Evolutionary conservation across 2,113 vertebrate species (phyloP), one percentile per base, ranked within the genome.

Genomic region (Podarcis muralis): DNA sequence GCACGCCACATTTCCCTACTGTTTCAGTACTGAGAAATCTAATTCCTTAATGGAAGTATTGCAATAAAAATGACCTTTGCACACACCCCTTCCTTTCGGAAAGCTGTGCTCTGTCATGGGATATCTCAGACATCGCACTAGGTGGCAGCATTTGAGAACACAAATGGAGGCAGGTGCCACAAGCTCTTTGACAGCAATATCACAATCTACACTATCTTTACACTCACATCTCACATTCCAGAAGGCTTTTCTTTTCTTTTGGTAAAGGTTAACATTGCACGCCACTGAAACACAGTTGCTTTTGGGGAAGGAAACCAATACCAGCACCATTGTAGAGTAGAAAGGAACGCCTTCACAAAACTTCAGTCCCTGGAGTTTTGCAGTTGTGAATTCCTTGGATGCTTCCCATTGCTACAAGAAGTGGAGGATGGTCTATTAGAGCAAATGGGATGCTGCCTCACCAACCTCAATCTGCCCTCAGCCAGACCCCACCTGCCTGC

Each of bases 111-210:
- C 37, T 4, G 2, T 1, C 37, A 2, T 59, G 59, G 2, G 6
- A 9, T 66, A 20, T 66, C 57, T 76, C 57, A 22, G 59, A 2
- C 2, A 25, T 18, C 37, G 43, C 88, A 35, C 71, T 25, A 69
- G 78, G 40, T 76, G 71, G 84, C 57, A 65, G 71, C 32, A 18
- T 62, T 68, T 86, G 71, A 90, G 81, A 69, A 90, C 32, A 59
- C 32, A 75, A 83, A 43, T 25, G n/a, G 8, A 32, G 59, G 40
- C 18, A 37, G 16, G 27, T 43, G 8, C 2, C 37, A 25, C 9
- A 53, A 0, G 0, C 1, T n/a, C n/a, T 75, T 11, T 74, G 53
- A 72, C 11, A 4, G 4, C 59, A 20, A 9, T 32, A 27, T 65
- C 69, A 66, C 37, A 30, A 18, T 3, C 1, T 16, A n/a, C 11